Conservation (phyloP, 2,797 vertebrate species). For the Manis crassicaudata region DNA sequence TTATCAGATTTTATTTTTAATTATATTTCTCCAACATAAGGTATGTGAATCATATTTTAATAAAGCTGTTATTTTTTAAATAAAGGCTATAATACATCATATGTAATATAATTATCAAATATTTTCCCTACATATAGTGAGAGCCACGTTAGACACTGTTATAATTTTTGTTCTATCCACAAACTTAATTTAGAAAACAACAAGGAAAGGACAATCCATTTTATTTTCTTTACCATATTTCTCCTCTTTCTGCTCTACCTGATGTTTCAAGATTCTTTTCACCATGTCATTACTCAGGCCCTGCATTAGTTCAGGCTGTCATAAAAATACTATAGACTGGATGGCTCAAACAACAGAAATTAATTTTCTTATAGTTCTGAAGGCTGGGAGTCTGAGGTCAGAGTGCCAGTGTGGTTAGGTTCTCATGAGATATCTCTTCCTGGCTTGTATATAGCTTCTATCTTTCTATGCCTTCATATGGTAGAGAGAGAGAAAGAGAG, state of each 20-base stretch:
- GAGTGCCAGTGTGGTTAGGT: not conserved
- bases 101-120: slow-evolving; percentile 6
- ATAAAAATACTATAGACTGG: not conserved
- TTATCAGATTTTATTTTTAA: slow-evolving; percentile 32
- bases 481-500: not conserved
- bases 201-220: not conserved
- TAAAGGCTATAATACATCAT: not conserved
- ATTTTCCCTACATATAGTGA: not conserved
- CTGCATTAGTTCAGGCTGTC: not conserved
- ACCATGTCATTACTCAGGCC: not conserved
- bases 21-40: slow-evolving; percentile 29
- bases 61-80: slow-evolving; percentile 32
- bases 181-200: slow-evolving; percentile 29
- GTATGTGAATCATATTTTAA: slow-evolving; percentile 37
- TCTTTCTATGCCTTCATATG: not conserved
- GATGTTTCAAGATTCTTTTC: not conserved
- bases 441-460: not conserved
- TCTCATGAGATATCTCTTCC: not conserved
- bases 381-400: not conserved
- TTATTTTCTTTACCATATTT: not conserved
- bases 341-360: not conserved
- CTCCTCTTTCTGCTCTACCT: not conserved
- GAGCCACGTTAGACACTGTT: not conserved
- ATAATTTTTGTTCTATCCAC: not conserved
- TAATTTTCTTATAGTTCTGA: not conserved